Evolutionary conservation across 1,140 invertebrate genomes (phyloP).

Genomic region (Drosophila sproati): DNA sequence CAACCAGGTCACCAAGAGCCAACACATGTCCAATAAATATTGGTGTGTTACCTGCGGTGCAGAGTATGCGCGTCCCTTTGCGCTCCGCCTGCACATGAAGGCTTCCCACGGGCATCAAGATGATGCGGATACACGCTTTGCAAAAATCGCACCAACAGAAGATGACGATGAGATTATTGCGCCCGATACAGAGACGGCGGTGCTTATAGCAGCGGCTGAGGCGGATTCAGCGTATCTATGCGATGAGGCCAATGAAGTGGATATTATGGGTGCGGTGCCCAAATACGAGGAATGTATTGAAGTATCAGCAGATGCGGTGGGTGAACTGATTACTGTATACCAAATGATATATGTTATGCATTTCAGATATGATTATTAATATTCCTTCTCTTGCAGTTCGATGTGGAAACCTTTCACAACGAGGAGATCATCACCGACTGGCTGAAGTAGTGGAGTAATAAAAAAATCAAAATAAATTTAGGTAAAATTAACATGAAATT

Average conservation of each 20-base stretch:
- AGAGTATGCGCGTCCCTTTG: conserved; percentile 89
- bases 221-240: conserved; percentile 58
- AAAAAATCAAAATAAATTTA: neutral
- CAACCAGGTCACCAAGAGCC: conserved; percentile 59
- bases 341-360: neutral
- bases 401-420: conserved; percentile 68
- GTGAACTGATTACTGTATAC: conserved; percentile 5
- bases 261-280: conserved; percentile 37
- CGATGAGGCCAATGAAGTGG: conserved; percentile 39
- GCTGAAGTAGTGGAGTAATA: conserved; percentile 48
- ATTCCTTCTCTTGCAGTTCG: conserved; percentile 55
- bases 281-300: conserved; percentile 57
- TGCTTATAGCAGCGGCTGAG: conserved; percentile 67
- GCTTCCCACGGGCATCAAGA: conserved; percentile 85
- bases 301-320: conserved; percentile 40
- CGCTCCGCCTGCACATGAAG: conserved; percentile 89
- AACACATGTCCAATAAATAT: conserved; percentile 87
- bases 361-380: conserved; percentile 2
- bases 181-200: conserved; percentile 63
- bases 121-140: conserved; percentile 5
- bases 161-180: conserved; percentile 26
- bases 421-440: conserved; percentile 83
- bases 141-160: neutral
- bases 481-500: conserved; percentile 12
- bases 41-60: conserved; percentile 90